Evolutionary conservation across 2,113 vertebrate genomes (phyloP).

Genomic region (Neopipo cinnamomea): DNA sequence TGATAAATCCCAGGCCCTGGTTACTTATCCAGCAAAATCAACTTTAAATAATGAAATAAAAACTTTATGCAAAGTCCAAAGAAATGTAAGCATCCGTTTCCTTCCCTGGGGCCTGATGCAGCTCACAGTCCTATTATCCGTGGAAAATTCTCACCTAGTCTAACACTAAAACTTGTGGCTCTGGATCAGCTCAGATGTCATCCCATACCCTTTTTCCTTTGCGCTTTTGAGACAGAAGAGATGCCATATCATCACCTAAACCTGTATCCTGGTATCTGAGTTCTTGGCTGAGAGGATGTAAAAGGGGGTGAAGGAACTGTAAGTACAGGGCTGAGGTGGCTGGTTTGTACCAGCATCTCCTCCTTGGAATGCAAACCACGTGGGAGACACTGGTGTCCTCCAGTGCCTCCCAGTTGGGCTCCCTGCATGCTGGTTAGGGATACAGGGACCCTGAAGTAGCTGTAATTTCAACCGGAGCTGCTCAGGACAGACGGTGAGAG

Average conservation of each 20-base stretch:
- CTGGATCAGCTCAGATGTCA: neutral
- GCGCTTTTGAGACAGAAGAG: neutral
- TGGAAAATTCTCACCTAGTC: neutral
- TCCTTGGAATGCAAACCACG: neutral
- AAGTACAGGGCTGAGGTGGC: neutral
- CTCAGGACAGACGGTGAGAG: neutral
- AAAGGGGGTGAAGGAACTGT: neutral
- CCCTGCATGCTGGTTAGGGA: neutral
- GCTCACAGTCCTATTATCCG: neutral
- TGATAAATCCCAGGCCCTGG: neutral
- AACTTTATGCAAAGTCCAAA: neutral
- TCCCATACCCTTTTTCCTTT: neutral
- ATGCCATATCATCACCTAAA: accelerated
- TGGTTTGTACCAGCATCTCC: neutral
- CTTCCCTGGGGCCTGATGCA: neutral
- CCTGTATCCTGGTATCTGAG: neutral
- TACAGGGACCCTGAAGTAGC: neutral
- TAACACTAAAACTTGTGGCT: neutral
- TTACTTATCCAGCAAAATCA: neutral
- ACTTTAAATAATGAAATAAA: neutral
- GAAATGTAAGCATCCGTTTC: neutral
- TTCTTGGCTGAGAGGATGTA: neutral
- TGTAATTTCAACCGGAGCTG: neutral
- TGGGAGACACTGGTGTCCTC: accelerated
- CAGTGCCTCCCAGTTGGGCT: neutral